A percentile compares a stretch with the other conserved stretches of the same genome.
These are phyloP conservation scores for Falcunculus frontatus DNA, from an alignment of 2,113 vertebrate species.

Conservation along the genomic window DNA sequence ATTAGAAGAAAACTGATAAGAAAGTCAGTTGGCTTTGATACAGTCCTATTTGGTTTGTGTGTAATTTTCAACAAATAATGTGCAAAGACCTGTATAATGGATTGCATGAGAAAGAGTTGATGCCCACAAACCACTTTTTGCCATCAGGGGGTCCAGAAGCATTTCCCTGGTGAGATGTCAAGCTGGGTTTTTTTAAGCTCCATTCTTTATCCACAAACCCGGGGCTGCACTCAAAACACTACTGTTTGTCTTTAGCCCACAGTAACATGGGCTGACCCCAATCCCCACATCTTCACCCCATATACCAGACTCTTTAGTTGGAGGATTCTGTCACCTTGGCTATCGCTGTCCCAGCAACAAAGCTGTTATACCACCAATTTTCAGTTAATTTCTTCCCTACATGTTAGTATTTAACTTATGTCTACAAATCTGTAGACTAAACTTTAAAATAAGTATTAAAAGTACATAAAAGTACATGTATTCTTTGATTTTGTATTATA, in stretches of 20 bases:
- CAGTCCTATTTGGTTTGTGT: neutral
- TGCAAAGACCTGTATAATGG: neutral
- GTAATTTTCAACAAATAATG: neutral
- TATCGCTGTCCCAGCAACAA: neutral
- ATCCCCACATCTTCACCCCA: neutral
- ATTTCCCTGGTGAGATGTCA: neutral
- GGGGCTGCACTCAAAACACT: neutral
- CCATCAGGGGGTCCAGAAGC: neutral
- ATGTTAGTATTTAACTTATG: neutral
- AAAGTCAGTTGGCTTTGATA: neutral
- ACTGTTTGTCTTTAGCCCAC: neutral
- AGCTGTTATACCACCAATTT: neutral
- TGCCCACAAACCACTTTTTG: neutral
- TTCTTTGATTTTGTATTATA: neutral
- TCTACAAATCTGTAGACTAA: neutral
- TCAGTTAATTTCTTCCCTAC: neutral
- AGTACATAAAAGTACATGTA: neutral
- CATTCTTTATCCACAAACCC: neutral
- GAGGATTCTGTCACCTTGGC: neutral
- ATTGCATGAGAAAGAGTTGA: neutral
- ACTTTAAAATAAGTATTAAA: neutral
- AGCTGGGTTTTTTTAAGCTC: neutral
- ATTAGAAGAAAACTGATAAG: neutral
- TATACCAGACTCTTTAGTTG: neutral
- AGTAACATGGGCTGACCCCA: neutral